Percentiles rank a stretch among this genome's conserved stretches.
phyloP scores from a whole-genome alignment of 2,113 vertebrate species.

The Xyliphius kryptos region DNA sequence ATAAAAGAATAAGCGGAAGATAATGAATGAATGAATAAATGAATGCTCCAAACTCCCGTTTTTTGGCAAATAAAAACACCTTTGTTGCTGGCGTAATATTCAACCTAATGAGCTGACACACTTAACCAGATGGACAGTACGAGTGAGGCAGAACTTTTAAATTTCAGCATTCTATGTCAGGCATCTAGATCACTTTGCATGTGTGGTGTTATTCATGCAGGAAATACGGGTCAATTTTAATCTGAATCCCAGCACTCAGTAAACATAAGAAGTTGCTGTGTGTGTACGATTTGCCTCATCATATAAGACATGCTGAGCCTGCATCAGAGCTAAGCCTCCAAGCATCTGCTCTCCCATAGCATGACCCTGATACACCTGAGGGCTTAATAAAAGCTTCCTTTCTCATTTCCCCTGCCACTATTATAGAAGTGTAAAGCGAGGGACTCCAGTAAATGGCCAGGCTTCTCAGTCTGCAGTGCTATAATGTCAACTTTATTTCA shows the following conservation, averaged over 20 bases:
- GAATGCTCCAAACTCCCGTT: no score
- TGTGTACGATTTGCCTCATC: background rate
- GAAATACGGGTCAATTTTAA: background rate
- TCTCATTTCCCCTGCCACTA: constrained; percentile 1
- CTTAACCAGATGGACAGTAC: no score
- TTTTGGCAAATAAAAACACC: no score
- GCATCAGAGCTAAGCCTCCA: constrained; percentile 18
- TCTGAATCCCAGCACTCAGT: background rate
- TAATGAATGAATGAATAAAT: no score
- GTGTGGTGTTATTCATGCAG: no score
- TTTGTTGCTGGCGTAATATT: no score
- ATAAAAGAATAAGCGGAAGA: no score
- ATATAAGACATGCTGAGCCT: constrained; percentile 26
- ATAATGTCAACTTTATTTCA: constrained; percentile 32
- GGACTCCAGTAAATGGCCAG: background rate
- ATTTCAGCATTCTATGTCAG: background rate
- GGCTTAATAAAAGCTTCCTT: constrained; percentile 13
- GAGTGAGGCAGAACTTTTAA: background rate
- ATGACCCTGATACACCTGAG: constrained; percentile 24
- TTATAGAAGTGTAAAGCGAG: background rate
- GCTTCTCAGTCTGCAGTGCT: background rate
- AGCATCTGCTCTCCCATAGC: background rate
- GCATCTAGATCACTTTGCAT: no score
- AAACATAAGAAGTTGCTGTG: constrained; percentile 31
- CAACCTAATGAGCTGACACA: no score